Evolutionary conservation across 2,888 invertebrate genomes (phyloP), one percentile per base, ranked within the genome.

Genomic region (Parelbella ahira): DNA sequence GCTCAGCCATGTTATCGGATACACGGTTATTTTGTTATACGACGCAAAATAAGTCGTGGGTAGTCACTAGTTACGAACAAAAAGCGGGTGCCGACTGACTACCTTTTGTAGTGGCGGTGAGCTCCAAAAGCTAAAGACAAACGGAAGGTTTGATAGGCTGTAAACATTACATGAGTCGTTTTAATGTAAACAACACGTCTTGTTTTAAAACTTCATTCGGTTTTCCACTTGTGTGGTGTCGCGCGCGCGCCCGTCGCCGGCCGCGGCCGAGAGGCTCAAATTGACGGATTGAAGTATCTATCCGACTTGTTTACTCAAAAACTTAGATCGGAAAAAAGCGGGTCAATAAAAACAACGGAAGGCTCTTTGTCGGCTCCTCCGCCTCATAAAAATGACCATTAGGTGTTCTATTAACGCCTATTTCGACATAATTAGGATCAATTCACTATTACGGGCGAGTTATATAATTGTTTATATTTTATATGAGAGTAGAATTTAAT

Each of bases 351-450:
- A 61, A 72, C 76, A 72, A 72, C 75, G 66, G 75, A 64, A 74
- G 68, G 68, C 72, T 68, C 80, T 86, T 83, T 82, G 84, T 76
- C 77, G 82, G 82, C 66, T 55, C 62, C 56, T 54, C 45, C 49
- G 58, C 56, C 69, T 69, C 77, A 67, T 87, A 86, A 87, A 84
- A 76, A 59, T 64, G 60, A 51, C 83, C 70, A 83, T 84, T 81
- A 84, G 72, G 70, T 76, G 72, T 73, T 77, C 73, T 83, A 87
- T 86, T 87, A 87, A 82, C 86, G 84, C 86, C 86, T 84, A 73
- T 84, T 84, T 81, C 79, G 81, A 80, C 84, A 84, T 81, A 81
- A 87, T 87, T 87, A 86, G 82, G 78, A 75, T 62, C 76, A 70
- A 82, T 81, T 72, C 74, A 63, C 70, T 68, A 58, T 59, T 60